Evolutionary conservation across 2,888 invertebrate genomes (phyloP).

Genomic region (Gisinianus flammeolus): DNA sequence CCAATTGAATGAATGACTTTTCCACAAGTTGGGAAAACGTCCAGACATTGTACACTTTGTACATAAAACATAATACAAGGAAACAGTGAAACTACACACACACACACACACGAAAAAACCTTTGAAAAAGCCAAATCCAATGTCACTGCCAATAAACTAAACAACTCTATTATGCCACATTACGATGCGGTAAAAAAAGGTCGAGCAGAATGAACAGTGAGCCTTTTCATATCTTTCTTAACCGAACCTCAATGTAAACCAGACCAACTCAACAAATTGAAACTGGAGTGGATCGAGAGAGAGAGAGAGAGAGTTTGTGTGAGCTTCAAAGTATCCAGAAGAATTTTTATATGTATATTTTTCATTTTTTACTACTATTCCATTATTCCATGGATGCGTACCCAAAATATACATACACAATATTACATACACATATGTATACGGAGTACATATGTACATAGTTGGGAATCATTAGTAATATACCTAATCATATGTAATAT

Average conservation of each 20-base stretch:
- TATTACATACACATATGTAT: background rate
- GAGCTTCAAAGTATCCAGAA: too few species aligned
- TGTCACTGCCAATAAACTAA: conserved; percentile 42
- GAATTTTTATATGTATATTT: too few species aligned
- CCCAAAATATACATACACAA: background rate
- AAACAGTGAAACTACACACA: too few species aligned
- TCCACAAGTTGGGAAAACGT: conserved; percentile 38
- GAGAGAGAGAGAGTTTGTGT: too few species aligned
- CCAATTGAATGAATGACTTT: conserved; percentile 17
- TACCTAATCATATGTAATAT: background rate
- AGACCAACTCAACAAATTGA: conserved; percentile 45
- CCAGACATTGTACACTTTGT: background rate
- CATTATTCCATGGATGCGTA: too few species aligned
- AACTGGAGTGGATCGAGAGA: conserved; percentile 36
- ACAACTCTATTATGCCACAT: conserved; percentile 47
- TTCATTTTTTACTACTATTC: too few species aligned
- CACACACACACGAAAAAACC: conserved; percentile 3
- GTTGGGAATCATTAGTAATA: background rate
- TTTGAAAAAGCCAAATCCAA: conserved; percentile 23
- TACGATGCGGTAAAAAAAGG: conserved; percentile 45
- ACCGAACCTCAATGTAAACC: conserved; percentile 28
- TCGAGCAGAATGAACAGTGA: conserved; percentile 30
- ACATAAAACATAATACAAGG: background rate
- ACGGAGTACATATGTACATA: background rate
- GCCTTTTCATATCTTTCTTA: conserved; percentile 26